Percentiles rank a stretch among this genome's conserved stretches.
Conservation (phyloP, 2,113 vertebrate genomes). For the Suncus etruscus region DNA sequence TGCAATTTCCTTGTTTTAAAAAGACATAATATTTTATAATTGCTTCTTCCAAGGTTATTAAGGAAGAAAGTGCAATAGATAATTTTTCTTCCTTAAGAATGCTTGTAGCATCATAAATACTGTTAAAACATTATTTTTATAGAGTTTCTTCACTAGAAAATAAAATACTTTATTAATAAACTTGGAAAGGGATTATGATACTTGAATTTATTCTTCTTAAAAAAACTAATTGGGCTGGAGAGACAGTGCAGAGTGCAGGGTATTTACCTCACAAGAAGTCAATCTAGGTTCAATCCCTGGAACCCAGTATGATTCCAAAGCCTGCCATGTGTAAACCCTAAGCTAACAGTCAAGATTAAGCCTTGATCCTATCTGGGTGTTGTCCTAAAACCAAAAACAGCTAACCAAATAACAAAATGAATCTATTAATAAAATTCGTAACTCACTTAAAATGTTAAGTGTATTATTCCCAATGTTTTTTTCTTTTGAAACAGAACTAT, state of each 20-base stretch:
- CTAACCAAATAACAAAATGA: not conserved
- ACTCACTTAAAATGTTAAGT: not conserved
- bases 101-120: not conserved
- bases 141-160: not conserved
- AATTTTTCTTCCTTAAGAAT: not conserved
- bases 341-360: too few relatives aligned
- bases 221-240: too few relatives aligned
- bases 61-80: not conserved
- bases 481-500: too few relatives aligned
- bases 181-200: not conserved
- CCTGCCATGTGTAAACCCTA: too few relatives aligned
- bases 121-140: not conserved
- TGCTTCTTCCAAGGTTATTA: slow-evolving; percentile 17
- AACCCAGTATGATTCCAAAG: too few relatives aligned
- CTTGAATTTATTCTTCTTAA: slow-evolving; percentile 11
- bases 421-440: not conserved
- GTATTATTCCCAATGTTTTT: too few relatives aligned
- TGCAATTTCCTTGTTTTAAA: slow-evolving; percentile 11
- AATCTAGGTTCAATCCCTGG: too few relatives aligned
- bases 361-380: too few relatives aligned
- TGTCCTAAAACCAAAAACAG: too few relatives aligned
- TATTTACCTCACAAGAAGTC: too few relatives aligned
- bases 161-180: not conserved
- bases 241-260: too few relatives aligned
- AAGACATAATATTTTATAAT: slow-evolving; percentile 50